Conservation (phyloP, 1,140 invertebrate genomes). For the Neomicropteryx cornuta region DNA sequence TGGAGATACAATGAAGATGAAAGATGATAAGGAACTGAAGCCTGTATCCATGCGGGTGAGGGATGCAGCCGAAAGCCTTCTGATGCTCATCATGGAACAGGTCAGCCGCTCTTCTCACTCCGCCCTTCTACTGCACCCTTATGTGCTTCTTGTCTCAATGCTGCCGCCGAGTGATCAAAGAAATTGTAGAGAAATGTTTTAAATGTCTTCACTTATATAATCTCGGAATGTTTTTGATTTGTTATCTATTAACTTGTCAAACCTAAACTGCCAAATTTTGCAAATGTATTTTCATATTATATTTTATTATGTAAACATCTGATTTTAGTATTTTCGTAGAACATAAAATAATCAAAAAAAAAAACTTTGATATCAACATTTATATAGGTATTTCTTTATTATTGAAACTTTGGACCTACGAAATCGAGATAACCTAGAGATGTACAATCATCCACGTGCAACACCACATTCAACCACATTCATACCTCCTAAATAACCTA, state of each 20-base stretch:
- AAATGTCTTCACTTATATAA: background rate
- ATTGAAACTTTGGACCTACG: no score
- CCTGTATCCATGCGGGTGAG: conserved; percentile 92
- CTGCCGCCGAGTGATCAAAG: background rate
- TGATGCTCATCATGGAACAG: conserved; percentile 87
- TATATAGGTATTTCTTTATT: no score
- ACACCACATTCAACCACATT: no score
- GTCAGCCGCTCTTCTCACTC: no score
- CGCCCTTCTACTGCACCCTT: conserved; percentile 6
- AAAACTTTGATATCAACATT: no score
- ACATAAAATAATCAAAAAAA: no score
- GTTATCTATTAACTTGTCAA: background rate
- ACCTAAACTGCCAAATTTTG: background rate
- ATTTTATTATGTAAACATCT: no score
- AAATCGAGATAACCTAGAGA: no score
- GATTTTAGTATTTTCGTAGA: no score
- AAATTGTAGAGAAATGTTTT: background rate
- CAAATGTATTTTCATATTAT: background rate
- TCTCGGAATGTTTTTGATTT: conserved; percentile 5
- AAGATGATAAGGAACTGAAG: conserved; percentile 92
- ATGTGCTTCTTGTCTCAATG: background rate
- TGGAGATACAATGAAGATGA: conserved; percentile 81
- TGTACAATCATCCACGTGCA: no score
- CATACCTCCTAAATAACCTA: no score
- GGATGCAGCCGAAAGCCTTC: conserved; percentile 87